Base-by-base conservation (phyloP, 2,113 vertebrate species). In the Colossoma macropomum region DNA sequence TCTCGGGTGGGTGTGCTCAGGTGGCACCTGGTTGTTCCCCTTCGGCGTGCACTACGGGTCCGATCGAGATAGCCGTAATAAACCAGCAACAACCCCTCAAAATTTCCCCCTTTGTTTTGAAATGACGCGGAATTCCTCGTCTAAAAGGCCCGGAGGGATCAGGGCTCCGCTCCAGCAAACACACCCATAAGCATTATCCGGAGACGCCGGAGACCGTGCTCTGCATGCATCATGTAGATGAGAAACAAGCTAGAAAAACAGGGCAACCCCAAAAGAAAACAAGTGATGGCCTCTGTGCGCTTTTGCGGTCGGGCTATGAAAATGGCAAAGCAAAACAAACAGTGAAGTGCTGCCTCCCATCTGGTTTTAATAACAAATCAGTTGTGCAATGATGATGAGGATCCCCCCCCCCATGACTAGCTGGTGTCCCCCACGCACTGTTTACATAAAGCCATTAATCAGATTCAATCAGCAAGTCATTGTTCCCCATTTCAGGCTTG, bases 371-470 rank as follows among this genome's bases (percentile, higher is more conserved):
- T 68, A n/a, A 75, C 16, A 69, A 38, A 52, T n/a, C 21, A 11
- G 21, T 66, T 60, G 54, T 30, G 6, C 10, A 60, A 23, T 30
- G 56, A 73, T 41, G 45, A 41, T 50, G 32, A 81, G 48, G 66
- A 50, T 32, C 17, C 79, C 41, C 54, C 15, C 30, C 28, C 21
- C 3, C 32, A 34, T 34, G 41, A 59, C 13, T 16, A 52, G 25
- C 23, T 30, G 71, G 27, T 63, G 41, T 52, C 70, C 72, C 70
- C 30, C 66, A 23, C 1, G 23, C 0, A 8, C 28, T 68, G 60
- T 82, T 75, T 45, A 82, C 80, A 27, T 45, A 82, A 82, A 1
- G 72, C 12, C 48, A 75, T 28, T 41, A 75, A 75, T 82, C 52
- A 56, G 4, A 75, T 75, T 63, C 52, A 75, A 66, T 82, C 56